Percentiles rank a stretch among this genome's conserved stretches.
Conservation (phyloP, 1,140 invertebrate genomes). For the Gryon sp. region DNA sequence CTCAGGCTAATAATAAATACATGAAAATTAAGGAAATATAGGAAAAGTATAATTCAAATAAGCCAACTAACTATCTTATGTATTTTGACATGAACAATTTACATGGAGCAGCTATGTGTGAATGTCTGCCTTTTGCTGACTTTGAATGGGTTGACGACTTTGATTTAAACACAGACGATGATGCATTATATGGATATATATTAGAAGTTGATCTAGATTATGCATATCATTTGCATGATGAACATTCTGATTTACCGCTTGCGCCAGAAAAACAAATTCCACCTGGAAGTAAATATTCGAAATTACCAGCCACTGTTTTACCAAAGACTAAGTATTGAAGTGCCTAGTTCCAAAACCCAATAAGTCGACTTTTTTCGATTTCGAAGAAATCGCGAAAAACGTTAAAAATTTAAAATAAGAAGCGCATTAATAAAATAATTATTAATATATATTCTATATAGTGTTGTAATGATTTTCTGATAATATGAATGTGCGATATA, state of each 20-base stretch:
- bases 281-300: not conserved
- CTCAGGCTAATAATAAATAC: slow-evolving; percentile 72
- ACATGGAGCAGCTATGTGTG: slow-evolving; percentile 79
- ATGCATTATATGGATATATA: slow-evolving; percentile 78
- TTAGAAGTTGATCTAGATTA: slow-evolving; percentile 73
- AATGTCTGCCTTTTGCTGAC: slow-evolving; percentile 71
- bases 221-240: slow-evolving; percentile 77
- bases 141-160: slow-evolving; percentile 76
- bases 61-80: slow-evolving; percentile 69
- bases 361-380: too few relatives aligned
- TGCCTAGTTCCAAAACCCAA: too few relatives aligned
- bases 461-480: too few relatives aligned
- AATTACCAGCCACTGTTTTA: slow-evolving; percentile 1
- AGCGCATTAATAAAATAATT: too few relatives aligned
- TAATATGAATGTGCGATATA: too few relatives aligned
- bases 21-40: too few relatives aligned
- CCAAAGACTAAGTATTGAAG: slow-evolving; percentile 7
- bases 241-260: slow-evolving; percentile 3
- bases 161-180: slow-evolving; percentile 58
- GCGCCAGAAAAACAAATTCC: not conserved
- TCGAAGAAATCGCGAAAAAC: too few relatives aligned
- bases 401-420: too few relatives aligned
- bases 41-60: slow-evolving; percentile 72
- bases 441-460: too few relatives aligned
- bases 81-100: slow-evolving; percentile 81